These are phyloP conservation scores for Morone saxatilis DNA, from an alignment of 2,113 vertebrate genomes.

Conservation along the genomic window DNA sequence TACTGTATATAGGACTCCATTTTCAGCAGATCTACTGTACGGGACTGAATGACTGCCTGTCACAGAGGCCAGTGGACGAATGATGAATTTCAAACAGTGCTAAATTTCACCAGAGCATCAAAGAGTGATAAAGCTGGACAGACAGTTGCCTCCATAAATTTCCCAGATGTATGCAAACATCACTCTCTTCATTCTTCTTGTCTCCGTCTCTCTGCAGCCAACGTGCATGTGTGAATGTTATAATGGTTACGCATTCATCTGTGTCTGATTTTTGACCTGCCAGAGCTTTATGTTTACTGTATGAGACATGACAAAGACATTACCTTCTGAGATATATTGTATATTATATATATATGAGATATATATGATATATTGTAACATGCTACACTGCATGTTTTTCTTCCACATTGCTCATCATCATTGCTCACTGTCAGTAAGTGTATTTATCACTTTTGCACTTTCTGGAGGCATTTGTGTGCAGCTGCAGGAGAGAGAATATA, in stretches of 20 bases:
- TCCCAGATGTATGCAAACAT: slow-evolving; percentile 23
- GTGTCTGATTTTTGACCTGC: neutral
- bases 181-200: neutral
- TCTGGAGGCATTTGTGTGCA: neutral
- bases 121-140: slow-evolving; percentile 15
- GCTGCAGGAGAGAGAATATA: neutral
- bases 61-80: slow-evolving; percentile 17
- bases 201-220: neutral
- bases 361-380: too few species aligned
- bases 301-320: slow-evolving; percentile 1
- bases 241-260: neutral
- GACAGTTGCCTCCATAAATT: slow-evolving; percentile 15
- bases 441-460: slow-evolving; percentile 3
- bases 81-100: slow-evolving; percentile 34
- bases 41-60: slow-evolving; percentile 6
- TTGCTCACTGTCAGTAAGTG: neutral
- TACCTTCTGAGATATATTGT: neutral
- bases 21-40: neutral
- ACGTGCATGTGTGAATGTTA: slow-evolving; percentile 11
- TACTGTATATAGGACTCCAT: neutral
- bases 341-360: too few species aligned
- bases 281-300: slow-evolving; percentile 9
- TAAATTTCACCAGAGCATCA: slow-evolving; percentile 11
- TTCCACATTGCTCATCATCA: neutral
- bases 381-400: neutral